These are phyloP conservation scores for Vidua macroura DNA, from an alignment of 2,113 vertebrate genomes.

Conservation along the genomic window DNA sequence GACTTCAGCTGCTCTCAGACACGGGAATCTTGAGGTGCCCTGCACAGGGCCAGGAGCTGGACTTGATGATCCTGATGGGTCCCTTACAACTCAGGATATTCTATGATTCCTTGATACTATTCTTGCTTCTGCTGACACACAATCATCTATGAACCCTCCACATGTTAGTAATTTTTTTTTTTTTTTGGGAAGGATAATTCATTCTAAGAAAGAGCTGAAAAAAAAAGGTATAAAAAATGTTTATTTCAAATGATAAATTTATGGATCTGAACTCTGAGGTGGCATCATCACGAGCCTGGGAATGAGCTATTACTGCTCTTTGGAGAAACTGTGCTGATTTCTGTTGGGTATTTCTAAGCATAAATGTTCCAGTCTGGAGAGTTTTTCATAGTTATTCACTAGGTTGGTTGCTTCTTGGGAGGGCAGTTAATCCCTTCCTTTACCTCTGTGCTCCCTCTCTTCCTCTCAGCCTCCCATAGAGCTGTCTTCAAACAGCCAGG, in stretches of 20 bases:
- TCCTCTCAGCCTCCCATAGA: background rate
- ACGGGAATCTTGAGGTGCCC: background rate
- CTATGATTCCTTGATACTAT: background rate
- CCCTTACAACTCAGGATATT: background rate
- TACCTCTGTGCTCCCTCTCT: background rate
- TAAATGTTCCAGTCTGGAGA: background rate
- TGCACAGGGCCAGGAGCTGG: background rate
- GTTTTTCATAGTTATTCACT: conserved; percentile 32
- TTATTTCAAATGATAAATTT: conserved; percentile 15
- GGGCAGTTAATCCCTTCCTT: background rate
- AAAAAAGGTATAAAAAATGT: background rate
- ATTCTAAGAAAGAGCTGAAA: background rate
- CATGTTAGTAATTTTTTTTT: background rate
- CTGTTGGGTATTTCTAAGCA: conserved; percentile 16
- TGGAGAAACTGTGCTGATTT: background rate
- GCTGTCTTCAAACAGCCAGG: background rate
- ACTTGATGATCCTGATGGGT: background rate
- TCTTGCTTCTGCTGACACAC: background rate
- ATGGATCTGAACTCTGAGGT: conserved; percentile 2
- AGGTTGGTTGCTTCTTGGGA: conserved; percentile 4
- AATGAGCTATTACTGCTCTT: conserved; percentile 3
- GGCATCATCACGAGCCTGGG: background rate
- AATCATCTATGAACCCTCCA: background rate
- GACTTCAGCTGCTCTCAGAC: background rate
- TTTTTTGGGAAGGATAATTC: conserved; percentile 1